These are phyloP conservation scores for Metaphire vulgaris DNA, from an alignment of 1,140 invertebrate genomes.

Conservation along the genomic window DNA sequence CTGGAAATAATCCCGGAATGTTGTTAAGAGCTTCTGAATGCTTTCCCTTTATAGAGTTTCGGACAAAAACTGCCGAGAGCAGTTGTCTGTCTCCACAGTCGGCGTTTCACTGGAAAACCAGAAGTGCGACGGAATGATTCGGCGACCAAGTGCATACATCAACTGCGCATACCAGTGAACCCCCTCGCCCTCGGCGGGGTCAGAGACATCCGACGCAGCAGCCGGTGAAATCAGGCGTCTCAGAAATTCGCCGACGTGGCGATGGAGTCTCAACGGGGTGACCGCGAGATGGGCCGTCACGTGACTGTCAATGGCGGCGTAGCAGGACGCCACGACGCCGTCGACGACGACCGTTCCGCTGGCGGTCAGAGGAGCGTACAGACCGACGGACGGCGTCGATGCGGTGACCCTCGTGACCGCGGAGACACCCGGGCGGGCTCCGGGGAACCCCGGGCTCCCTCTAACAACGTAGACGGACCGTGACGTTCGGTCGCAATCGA, in stretches of 20 bases:
- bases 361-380: constrained; percentile 80
- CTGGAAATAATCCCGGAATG: too few relatives aligned
- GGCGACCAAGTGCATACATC: not conserved
- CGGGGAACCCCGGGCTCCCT: constrained; percentile 6
- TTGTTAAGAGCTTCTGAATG: too few relatives aligned
- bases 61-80: too few relatives aligned
- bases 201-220: not conserved
- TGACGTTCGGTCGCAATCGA: not conserved
- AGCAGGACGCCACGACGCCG: constrained; percentile 84
- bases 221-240: constrained; percentile 2
- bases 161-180: not conserved
- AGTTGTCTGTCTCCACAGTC: too few relatives aligned
- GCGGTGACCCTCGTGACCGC: constrained; percentile 57
- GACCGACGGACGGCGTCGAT: constrained; percentile 62
- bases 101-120: too few relatives aligned
- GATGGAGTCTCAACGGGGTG: constrained; percentile 58
- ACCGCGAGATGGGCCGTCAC: constrained; percentile 74
- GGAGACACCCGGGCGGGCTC: constrained; percentile 62
- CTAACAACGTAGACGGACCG: not conserved
- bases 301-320: constrained; percentile 80
- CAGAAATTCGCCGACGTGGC: constrained; percentile 11
- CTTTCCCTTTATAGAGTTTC: too few relatives aligned
- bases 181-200: constrained; percentile 45
- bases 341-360: constrained; percentile 84
- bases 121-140: not conserved